Base-by-base conservation (phyloP, 2,888 invertebrate species). In the Drosophila mimetica region DNA sequence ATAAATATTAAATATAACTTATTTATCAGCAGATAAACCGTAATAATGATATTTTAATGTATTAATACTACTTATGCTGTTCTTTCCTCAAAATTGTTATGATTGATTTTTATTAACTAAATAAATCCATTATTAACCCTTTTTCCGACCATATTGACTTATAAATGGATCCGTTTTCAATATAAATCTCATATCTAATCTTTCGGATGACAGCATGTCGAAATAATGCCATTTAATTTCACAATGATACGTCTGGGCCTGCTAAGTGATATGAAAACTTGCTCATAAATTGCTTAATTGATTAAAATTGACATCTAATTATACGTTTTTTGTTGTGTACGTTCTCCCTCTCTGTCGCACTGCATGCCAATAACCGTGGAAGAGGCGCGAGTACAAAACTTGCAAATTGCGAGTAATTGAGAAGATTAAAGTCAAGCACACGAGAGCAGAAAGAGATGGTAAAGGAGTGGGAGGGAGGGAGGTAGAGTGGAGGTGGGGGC, bases 401-500 rank as follows among this genome's bases (percentile, higher is more conserved):
- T 88, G 85, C 88, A 89, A 89, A 89, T 87, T 88, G 84, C 79
- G 81, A 86, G 87, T 88, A 89, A 88, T 87, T 87, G 89, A 86
- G 87, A 78, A 87, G 86, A 87, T 87, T 89, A 88, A 89, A 87
- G 88, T 80, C 86, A 78, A 83, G 88, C 84, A 65, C 66, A 63
- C 50, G 60, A 41, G 58, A 58, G 65, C 69, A 60, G 61, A 47
- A 48, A 41, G 59, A 60, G 64, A 51, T 70, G 57, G 53, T 22
- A 60, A 11, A 7, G 13, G 28, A 30, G 52, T 22, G 47, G 20
- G 63, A 6, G 39, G 25, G 9, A 9, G 14, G 7, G 2, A 34
- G 39, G 18, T n/a, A 13, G 13, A 5, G 5, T 14, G 25, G 14
- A 13, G 32, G 20, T 20, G n/a, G 4, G 25, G 9, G 18, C 18